phyloP scores from a whole-genome alignment of 64 coral and sea anemone genomes.

The Actinia tenebrosa region DNA sequence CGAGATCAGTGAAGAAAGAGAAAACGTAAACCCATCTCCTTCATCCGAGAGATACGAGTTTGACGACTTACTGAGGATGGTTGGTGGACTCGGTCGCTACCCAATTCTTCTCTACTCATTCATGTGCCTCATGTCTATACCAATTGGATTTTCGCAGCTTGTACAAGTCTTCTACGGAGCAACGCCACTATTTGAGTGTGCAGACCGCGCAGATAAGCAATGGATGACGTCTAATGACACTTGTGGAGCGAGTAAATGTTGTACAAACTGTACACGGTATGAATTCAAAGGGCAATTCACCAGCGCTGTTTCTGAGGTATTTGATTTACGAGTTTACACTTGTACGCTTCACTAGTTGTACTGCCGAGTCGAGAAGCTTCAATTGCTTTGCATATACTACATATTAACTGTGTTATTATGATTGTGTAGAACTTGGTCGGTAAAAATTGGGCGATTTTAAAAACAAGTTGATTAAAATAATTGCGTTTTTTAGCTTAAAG shows the following conservation, averaged over 20 bases:
- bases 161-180: slow-evolving; percentile 59
- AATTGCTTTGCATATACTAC: too few relatives aligned
- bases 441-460: too few relatives aligned
- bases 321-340: too few relatives aligned
- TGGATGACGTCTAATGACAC: not conserved
- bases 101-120: slow-evolving; percentile 20
- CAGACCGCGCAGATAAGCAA: not conserved
- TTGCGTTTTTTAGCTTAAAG: too few relatives aligned
- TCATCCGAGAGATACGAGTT: slow-evolving; percentile 24
- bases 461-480: too few relatives aligned
- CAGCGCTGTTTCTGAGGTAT: slow-evolving; percentile 59
- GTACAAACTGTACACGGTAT: slow-evolving; percentile 47
- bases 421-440: too few relatives aligned
- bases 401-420: too few relatives aligned
- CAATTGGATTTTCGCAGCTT: slow-evolving; percentile 34
- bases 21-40: not conserved
- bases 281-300: slow-evolving; percentile 40
- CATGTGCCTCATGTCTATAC: slow-evolving; percentile 37
- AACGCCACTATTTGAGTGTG: slow-evolving; percentile 34
- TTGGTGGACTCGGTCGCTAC: slow-evolving; percentile 60
- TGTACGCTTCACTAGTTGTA: too few relatives aligned
- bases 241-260: slow-evolving; percentile 34
- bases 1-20: not conserved
- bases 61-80: slow-evolving; percentile 41
- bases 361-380: too few relatives aligned